Base-by-base conservation (phyloP, 2,113 vertebrate species). In the Myotis lucifugus region DNA sequence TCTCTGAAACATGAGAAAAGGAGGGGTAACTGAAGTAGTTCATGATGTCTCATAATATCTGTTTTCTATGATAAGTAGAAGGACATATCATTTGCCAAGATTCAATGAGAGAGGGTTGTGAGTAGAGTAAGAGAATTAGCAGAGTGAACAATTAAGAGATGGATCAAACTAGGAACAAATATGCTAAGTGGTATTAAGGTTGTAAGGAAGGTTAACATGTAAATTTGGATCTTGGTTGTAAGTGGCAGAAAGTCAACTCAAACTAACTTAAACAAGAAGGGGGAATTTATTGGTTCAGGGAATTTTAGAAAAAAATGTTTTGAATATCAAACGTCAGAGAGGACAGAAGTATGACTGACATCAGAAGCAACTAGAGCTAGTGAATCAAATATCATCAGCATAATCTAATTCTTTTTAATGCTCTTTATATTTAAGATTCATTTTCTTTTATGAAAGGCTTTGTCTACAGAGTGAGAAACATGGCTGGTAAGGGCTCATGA, bases 381-480 rank as follows among this genome's bases (percentile, higher is more conserved):
- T 64, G 29, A 88, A 90, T 85, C 27, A 81, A 21, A 70, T 87
- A 69, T 40, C 82, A 81, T 70, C 72, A 59, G 19, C 67, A 85
- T 77, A 61, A 25, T 77, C n/a, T 77, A 85, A 76, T 56, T 78
- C 4, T 94, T 88, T 88, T 64, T 52, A 70, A 42, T 76, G 59
- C 21, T 86, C 59, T 84, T 91, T 92, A 50, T 64, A 74, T 74
- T 94, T 85, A 85, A 78, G 72, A 25, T 94, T 91, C 72, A 77
- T 79, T 97, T 95, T 85, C 15, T 42, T 93, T 92, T 86, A 85
- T 70, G 59, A 18, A 81, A 85, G 78, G 1, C 27, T 90, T 95
- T 94, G 18, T 50, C 5, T 14, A 89, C 4, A 64, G 14, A 70
- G 21, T 74, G 32, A 93, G 50, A 56, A 83, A 37, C 14, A 46